Evolutionary conservation across 2,113 vertebrate species (phyloP), one percentile per base, ranked within the genome.

Genomic region (Thymallus thymallus): DNA sequence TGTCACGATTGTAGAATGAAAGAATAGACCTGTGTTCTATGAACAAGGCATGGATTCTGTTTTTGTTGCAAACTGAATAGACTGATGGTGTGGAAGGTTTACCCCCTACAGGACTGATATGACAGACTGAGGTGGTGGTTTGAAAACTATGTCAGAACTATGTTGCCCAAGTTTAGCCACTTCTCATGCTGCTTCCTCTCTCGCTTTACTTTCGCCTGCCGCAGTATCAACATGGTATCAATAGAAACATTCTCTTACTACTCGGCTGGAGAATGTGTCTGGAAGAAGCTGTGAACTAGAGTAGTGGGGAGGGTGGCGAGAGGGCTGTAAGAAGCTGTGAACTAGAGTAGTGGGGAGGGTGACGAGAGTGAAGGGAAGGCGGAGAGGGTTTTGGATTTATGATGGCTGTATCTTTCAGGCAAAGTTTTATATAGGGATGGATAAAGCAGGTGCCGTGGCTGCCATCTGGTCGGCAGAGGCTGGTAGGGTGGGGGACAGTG

Each of bases 361-460:
- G 18, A 20, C 6, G 48, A 67, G 20, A 73, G 71, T 7, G 20
- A 60, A 18, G 32, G 66, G 10, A 10, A 23, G 71, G 24, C n/a
- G 5, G 63, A 60, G 16, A 64, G 71, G 22, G 71, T 22, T 72
- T 45, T 45, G 29, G 41, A 63, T 67, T 77, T 68, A 77, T 55
- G 48, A 26, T 14, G n/a, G 69, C 61, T 58, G 78, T 76, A 23
- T 66, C 61, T 74, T 58, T 23, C 24, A n/a, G 6, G 22, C 10
- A 32, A 13, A 23, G 2, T 67, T 20, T 48, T 68, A 73, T 73
- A 69, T 68, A 45, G 63, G n/a, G 64, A 26, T 9, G 22, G 14
- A 74, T 60, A 62, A 62, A 62, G 66, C 26, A 24, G 64, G 20
- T 58, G 51, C 22, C 20, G 12, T 13, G 46, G 48, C 18, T 65